Evolutionary conservation across 1,140 invertebrate genomes (phyloP).

Genomic region (Cardiocondyla obscurior): DNA sequence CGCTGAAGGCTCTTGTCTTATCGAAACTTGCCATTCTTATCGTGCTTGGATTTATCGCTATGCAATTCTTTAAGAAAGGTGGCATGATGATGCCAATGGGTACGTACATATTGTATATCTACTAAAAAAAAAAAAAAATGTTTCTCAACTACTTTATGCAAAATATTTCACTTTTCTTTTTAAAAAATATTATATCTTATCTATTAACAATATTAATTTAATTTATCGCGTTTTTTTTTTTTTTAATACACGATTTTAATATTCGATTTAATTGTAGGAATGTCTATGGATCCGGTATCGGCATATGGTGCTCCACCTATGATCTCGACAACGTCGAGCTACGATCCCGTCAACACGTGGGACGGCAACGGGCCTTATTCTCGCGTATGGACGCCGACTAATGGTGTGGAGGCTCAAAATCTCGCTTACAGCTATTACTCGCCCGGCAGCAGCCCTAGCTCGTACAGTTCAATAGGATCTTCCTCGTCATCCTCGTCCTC

Average conservation of each 20-base stretch:
- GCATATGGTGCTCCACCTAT: slow-evolving; percentile 86
- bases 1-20: slow-evolving; percentile 91
- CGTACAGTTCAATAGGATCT: slow-evolving; percentile 81
- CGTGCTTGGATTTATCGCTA: slow-evolving; percentile 91
- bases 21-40: slow-evolving; percentile 92
- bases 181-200: background rate
- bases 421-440: slow-evolving; percentile 92
- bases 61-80: slow-evolving; percentile 89
- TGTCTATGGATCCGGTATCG: slow-evolving; percentile 88
- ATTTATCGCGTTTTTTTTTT: too few species aligned
- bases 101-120: slow-evolving; percentile 72
- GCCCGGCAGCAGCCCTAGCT: slow-evolving; percentile 82
- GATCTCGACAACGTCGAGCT: slow-evolving; percentile 85
- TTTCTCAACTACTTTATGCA: background rate
- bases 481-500: slow-evolving; percentile 84
- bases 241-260: background rate
- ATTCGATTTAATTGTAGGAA: slow-evolving; percentile 82
- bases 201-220: background rate
- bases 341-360: slow-evolving; percentile 85
- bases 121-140: too few species aligned
- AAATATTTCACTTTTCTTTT: background rate
- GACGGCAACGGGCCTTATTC: slow-evolving; percentile 89
- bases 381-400: slow-evolving; percentile 88
- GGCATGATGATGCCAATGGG: slow-evolving; percentile 83
- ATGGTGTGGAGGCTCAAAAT: slow-evolving; percentile 85